Evolutionary conservation across 1,140 invertebrate genomes (phyloP), one percentile per base, ranked within the genome.

Genomic region (Brachionus paranguensis): DNA sequence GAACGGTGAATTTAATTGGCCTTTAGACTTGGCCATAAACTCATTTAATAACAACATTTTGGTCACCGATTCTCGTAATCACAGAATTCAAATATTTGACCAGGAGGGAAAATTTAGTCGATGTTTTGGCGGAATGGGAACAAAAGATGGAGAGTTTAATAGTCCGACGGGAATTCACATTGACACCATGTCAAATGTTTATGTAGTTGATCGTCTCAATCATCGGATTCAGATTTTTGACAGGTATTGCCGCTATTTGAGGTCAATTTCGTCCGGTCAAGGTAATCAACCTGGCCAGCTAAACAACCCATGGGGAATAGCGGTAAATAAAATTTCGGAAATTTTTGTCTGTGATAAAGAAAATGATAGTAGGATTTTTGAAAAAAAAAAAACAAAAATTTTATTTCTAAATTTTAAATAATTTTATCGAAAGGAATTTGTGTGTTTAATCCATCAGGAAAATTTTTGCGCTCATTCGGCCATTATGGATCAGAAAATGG

Each of bases 311-410:
- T 95, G 98, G 88, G 99, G 98, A 90, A 96, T 99, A 86, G 95
- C 96, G n/a, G 95, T 99, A 11, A 81, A 47, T 29, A 64, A 43
- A 24, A 81, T 43, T 37, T 81, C 78, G 2, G 78, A 81, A 29
- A 64, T 99, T 86, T 92, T 97, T 85, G 96, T 99, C 6, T 96
- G 95, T 4, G 97, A 99, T 89, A 96, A 95, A 12, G 97, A 97
- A n/a, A 99, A 99, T 91, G 98, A 99, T 89, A 92, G 97, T 37
- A 95, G 98, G 86, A 96, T 99, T 90, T 95, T 99, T 85, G 99
- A 99, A 68, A 6, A 14, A 20, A 8, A 55, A 50, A 50, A 24
- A n/a, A n/a, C n/a, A n/a, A 1, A 0, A 6, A 1, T 65, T 65
- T 65, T 29, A 0, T 10, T 65, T 8, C 17, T 24, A 11, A 24